Conservation (phyloP, 2,797 vertebrate genomes). For the Podarcis lilfordi region DNA sequence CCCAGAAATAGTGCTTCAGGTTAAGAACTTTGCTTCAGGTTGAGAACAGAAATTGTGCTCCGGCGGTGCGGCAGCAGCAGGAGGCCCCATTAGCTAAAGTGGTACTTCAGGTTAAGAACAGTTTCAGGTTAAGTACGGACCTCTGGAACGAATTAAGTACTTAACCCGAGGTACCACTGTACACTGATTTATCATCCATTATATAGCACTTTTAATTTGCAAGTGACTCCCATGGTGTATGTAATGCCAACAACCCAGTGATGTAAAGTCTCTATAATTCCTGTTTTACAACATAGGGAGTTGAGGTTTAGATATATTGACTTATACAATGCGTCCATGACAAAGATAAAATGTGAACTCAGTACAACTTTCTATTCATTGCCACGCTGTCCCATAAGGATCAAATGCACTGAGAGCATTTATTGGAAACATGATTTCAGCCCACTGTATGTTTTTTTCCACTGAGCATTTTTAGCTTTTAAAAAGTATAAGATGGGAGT, state of each 20-base stretch:
- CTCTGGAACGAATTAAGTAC: too few relatives aligned
- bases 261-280: too few relatives aligned
- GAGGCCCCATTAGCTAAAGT: too few relatives aligned
- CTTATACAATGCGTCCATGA: background rate
- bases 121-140: too few relatives aligned
- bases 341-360: background rate
- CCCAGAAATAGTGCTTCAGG: too few relatives aligned
- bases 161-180: too few relatives aligned
- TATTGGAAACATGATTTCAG: conserved; percentile 50
- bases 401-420: conserved; percentile 8
- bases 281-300: background rate
- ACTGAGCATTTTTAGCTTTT: conserved; percentile 34
- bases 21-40: too few relatives aligned
- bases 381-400: background rate
- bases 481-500: conserved; percentile 11
- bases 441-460: conserved; percentile 3
- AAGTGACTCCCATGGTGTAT: background rate
- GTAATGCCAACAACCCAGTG: background rate
- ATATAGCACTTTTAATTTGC: background rate
- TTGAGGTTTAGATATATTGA: background rate
- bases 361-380: background rate
- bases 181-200: background rate
- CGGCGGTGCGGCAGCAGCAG: too few relatives aligned
- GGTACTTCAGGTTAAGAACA: too few relatives aligned
- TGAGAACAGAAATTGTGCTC: too few relatives aligned